phyloP scores from a whole-genome alignment of 2,113 vertebrate species.

The Anguilla japonica region DNA sequence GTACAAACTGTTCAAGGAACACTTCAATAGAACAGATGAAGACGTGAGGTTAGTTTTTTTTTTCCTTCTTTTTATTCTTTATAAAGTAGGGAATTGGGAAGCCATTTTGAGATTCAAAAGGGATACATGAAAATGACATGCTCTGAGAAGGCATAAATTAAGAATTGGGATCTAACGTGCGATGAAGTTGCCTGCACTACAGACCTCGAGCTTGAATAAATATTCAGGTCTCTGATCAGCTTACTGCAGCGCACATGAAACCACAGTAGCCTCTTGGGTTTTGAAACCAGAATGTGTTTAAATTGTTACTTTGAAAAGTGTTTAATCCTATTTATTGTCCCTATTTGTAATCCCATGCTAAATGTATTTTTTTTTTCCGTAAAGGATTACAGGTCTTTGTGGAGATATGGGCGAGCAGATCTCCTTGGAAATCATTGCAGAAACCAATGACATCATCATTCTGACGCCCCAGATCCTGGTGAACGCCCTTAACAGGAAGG shows the following conservation, averaged over 20 bases:
- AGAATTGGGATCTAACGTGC: neutral
- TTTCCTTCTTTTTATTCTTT: neutral
- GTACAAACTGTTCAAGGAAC: slow-evolving; percentile 59
- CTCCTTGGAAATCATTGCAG: slow-evolving; percentile 51
- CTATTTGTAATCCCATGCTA: neutral
- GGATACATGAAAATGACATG: neutral
- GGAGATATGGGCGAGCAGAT: slow-evolving; percentile 57
- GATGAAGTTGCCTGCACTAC: neutral
- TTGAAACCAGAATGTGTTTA: no score
- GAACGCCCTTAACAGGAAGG: slow-evolving; percentile 60
- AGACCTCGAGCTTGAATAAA: neutral
- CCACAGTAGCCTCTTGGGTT: no score
- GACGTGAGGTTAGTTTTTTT: slow-evolving; percentile 32
- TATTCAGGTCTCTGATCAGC: no score
- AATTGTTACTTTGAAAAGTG: neutral
- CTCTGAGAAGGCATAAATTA: no score
- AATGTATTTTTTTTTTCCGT: slow-evolving; percentile 26
- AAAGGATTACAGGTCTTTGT: slow-evolving; percentile 68
- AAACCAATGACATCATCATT: slow-evolving; percentile 69
- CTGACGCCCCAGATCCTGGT: slow-evolving; percentile 78
- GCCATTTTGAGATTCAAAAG: neutral
- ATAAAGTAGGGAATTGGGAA: neutral
- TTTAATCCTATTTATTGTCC: neutral
- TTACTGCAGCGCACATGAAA: no score
- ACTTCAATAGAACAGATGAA: slow-evolving; percentile 64